Evolutionary conservation across 1,140 invertebrate species (phyloP).

Genomic region (Holcopasites calliopsidis): DNA sequence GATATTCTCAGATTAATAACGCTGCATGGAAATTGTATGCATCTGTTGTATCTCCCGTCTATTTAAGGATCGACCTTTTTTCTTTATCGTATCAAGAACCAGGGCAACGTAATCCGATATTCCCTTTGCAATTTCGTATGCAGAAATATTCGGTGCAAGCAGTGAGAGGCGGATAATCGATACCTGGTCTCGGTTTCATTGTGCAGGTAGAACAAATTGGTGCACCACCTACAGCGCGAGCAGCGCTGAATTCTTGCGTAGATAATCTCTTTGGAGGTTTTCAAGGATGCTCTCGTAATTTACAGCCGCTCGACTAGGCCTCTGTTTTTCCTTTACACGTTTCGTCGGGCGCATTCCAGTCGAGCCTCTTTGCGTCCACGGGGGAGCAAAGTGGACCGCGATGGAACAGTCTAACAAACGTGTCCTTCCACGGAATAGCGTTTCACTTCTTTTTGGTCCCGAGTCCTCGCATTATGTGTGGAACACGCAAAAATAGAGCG

Average conservation of each 20-base stretch:
- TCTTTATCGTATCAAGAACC: neutral
- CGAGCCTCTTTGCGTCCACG: neutral
- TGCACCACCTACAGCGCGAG: slow-evolving; percentile 34
- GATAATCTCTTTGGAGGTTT: slow-evolving; percentile 31
- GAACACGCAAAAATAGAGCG: neutral
- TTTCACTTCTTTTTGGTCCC: neutral
- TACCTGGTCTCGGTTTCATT: slow-evolving; percentile 8
- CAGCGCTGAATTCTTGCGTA: slow-evolving; percentile 23
- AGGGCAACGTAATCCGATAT: slow-evolving; percentile 6
- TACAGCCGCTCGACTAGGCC: neutral
- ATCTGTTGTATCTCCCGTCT: too few species aligned
- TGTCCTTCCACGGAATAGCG: slow-evolving; percentile 2
- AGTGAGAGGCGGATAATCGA: slow-evolving; percentile 12
- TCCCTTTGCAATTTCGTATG: slow-evolving; percentile 10
- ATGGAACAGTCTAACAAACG: slow-evolving; percentile 27
- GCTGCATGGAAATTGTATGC: neutral
- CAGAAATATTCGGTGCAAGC: neutral
- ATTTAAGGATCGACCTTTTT: slow-evolving; percentile 4
- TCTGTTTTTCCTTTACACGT: slow-evolving; percentile 8
- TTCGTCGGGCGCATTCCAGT: neutral
- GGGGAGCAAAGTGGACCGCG: neutral
- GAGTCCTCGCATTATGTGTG: too few species aligned
- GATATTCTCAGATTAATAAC: neutral
- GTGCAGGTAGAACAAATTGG: slow-evolving; percentile 23
- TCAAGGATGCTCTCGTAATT: slow-evolving; percentile 30